Evolutionary conservation across 2,888 invertebrate species (phyloP).

Genomic region (Timema cristinae): DNA sequence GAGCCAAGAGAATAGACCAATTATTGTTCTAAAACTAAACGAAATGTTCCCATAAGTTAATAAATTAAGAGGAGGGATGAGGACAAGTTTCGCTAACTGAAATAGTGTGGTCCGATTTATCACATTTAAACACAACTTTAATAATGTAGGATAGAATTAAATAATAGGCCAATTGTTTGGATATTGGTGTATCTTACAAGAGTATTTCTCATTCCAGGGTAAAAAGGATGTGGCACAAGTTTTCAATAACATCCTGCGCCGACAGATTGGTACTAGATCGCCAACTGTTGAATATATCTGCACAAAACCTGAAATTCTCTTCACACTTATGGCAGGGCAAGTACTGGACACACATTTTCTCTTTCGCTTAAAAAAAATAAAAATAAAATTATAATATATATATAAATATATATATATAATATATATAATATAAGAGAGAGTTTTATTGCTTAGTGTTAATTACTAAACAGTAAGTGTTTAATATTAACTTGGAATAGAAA

Average conservation of each 20-base stretch:
- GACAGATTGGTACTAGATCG: constrained; percentile 96
- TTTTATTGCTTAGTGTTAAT: too few species aligned
- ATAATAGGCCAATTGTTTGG: background rate
- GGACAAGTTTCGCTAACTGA: background rate
- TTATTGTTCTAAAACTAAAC: too few species aligned
- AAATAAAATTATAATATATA: too few species aligned
- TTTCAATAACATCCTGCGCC: constrained; percentile 96
- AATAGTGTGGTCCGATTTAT: too few species aligned
- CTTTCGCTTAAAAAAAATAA: too few species aligned
- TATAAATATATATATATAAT: too few species aligned
- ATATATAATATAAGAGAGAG: too few species aligned
- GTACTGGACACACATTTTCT: constrained; percentile 33
- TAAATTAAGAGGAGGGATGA: background rate
- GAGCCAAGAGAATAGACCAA: too few species aligned
- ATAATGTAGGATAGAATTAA: background rate
- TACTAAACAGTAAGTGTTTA: too few species aligned
- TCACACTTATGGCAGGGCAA: constrained; percentile 93
- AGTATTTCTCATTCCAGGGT: constrained; percentile 55
- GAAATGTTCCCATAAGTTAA: too few species aligned
- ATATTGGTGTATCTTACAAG: background rate
- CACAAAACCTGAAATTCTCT: constrained; percentile 94
- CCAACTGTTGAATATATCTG: constrained; percentile 99
- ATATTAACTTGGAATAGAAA: too few species aligned
- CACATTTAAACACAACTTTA: too few species aligned
- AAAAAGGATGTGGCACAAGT: constrained; percentile 99